These are phyloP conservation scores for Toxotes chatareus DNA, from an alignment of 2,113 vertebrate genomes.

Conservation along the genomic window DNA sequence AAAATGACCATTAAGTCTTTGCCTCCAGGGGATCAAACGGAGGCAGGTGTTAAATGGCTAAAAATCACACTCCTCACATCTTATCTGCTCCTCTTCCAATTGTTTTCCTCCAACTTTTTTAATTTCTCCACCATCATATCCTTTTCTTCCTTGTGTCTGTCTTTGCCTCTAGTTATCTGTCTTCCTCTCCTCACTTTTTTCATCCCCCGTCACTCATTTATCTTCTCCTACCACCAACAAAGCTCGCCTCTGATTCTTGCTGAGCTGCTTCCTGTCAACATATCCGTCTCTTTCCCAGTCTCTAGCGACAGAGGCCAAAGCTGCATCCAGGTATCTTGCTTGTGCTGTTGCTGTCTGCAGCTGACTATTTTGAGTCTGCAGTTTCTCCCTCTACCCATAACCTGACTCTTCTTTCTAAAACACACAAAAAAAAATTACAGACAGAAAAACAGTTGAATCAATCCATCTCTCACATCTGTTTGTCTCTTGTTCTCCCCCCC, in stretches of 20 bases:
- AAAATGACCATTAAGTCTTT: conserved; percentile 28
- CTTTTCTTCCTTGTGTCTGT: conserved; percentile 19
- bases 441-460: conserved; percentile 44
- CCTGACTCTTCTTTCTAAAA: not conserved
- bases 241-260: conserved; percentile 30
- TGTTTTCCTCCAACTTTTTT: conserved; percentile 15
- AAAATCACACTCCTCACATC: conserved; percentile 48
- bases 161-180: conserved; percentile 23
- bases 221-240: conserved; percentile 31
- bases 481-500: conserved; percentile 20
- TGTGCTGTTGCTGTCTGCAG: conserved; percentile 13
- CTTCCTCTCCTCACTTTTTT: conserved; percentile 21
- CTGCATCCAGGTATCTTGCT: not conserved
- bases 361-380: not conserved
- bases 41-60: conserved; percentile 57
- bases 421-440: conserved; percentile 1
- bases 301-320: conserved; percentile 38
- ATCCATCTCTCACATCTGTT: conserved; percentile 35
- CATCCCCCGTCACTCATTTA: conserved; percentile 41
- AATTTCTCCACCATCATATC: conserved; percentile 9
- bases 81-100: not conserved
- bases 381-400: conserved; percentile 4
- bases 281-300: conserved; percentile 18
- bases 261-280: conserved; percentile 35
- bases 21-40: conserved; percentile 12